Conservation (phyloP, 1,140 invertebrate genomes). For the Saccostrea cuccullata region DNA sequence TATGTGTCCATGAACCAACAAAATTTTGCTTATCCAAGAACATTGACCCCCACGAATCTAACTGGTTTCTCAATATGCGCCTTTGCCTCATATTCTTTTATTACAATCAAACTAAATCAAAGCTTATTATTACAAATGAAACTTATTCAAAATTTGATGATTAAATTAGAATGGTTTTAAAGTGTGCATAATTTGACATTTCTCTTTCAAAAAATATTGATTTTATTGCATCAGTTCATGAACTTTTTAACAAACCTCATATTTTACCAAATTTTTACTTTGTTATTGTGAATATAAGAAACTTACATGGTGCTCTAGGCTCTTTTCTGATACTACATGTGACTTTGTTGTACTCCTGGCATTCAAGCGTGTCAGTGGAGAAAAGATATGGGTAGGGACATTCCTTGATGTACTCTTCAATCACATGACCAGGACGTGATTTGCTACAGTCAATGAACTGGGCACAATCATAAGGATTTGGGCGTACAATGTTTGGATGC, state of each 20-base stretch:
- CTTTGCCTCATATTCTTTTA: too few species aligned
- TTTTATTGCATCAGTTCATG: too few species aligned
- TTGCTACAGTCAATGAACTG: conserved; percentile 68
- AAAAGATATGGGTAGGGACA: conserved; percentile 51
- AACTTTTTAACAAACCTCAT: neutral
- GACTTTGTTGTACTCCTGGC: conserved; percentile 53
- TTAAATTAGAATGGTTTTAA: too few species aligned
- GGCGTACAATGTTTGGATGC: conserved; percentile 41
- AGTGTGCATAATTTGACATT: too few species aligned
- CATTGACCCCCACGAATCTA: too few species aligned
- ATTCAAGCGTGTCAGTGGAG: conserved; percentile 47
- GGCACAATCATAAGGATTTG: conserved; percentile 63
- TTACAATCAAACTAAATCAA: too few species aligned
- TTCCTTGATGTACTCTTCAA: conserved; percentile 46
- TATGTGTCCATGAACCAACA: too few species aligned
- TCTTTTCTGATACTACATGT: conserved; percentile 52
- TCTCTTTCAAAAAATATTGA: too few species aligned
- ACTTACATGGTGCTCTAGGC: conserved; percentile 63
- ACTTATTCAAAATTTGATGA: too few species aligned
- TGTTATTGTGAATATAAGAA: neutral
- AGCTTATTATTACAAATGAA: too few species aligned
- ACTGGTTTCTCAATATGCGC: too few species aligned
- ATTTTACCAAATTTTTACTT: neutral
- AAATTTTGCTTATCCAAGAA: too few species aligned
- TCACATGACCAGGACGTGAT: conserved; percentile 49